Base-by-base conservation (phyloP, 2,113 vertebrate species). In the Rhea americana region DNA sequence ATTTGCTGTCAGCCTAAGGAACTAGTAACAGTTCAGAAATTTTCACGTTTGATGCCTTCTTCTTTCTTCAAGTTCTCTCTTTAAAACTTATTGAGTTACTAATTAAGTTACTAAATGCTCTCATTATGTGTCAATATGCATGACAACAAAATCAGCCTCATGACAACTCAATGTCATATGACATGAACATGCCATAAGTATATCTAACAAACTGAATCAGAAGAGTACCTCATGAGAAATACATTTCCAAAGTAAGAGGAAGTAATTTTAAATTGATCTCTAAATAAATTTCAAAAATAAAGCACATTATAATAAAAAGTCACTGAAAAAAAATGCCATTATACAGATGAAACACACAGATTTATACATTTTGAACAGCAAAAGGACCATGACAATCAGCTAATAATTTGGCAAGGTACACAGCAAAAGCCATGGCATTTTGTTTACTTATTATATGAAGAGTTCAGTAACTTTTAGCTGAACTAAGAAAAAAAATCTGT, bases 21-120 rank as follows among this genome's bases (percentile, higher is more conserved):
- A 47, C 7, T 37, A 61, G 62, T 25, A 24, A 80, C 68, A 78
- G 71, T 65, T 62, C 89, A 89, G 67, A 41, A 59, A 43, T 2
- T 2, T 47, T n/a, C 48, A 9, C 48, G 51, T 70, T 89, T 7
- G 77, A 51, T 65, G 48, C 43, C 87, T 84, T 66, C 47, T 82
- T 47, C 66, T 48, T 56, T 18, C 58, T 70, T 18, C 62, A 10
- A 3, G 37, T 82, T 70, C 58, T 35, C 47, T 73, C 67, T 56
- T 62, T 67, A 9, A 80, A 89, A 89, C 81, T 16, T 45, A 14
- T 39, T 41, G 89, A 87, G 75, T 58, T 81, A 35, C 67, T 93
- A 88, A 82, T 91, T 82, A 50, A 89, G 89, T 39, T 91, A 67
- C 78, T 93, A 8, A 80, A 93, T 37, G 59, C 7, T 91, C 65